phyloP scores from a whole-genome alignment of 2,113 vertebrate species.

The Dromaius novaehollandiae region DNA sequence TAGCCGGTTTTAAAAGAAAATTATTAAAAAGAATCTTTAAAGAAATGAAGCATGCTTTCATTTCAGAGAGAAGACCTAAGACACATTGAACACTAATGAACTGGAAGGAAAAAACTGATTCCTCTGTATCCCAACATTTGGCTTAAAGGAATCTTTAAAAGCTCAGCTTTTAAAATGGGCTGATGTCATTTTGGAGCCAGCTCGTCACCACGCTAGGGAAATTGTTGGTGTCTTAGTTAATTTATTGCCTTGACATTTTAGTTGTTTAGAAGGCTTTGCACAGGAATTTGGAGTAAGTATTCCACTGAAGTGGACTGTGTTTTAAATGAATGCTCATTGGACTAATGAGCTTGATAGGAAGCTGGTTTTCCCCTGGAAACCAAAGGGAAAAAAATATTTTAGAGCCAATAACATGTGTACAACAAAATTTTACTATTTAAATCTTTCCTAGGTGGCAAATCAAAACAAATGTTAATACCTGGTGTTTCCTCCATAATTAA shows the following conservation, averaged over 20 bases:
- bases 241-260: slow-evolving; percentile 62
- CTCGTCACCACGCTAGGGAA: slow-evolving; percentile 43
- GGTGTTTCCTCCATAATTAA: accelerated
- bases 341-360: slow-evolving; percentile 38
- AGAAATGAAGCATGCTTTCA: not conserved
- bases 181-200: slow-evolving; percentile 37
- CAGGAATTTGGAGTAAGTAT: slow-evolving; percentile 33
- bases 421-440: not conserved
- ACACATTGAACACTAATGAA: not conserved
- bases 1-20: not conserved
- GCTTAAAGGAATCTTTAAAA: not conserved
- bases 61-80: not conserved
- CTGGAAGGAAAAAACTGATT: not conserved
- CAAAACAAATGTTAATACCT: not conserved
- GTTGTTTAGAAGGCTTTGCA: slow-evolving; percentile 38
- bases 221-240: slow-evolving; percentile 20
- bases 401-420: not conserved
- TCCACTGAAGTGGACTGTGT: slow-evolving; percentile 14
- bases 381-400: not conserved
- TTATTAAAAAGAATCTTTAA: not conserved
- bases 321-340: slow-evolving; percentile 53
- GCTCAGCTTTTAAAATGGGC: not conserved
- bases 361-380: not conserved
- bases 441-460: not conserved
- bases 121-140: not conserved